phyloP scores from a whole-genome alignment of 2,113 vertebrate genomes.

The Tinamus guttatus region DNA sequence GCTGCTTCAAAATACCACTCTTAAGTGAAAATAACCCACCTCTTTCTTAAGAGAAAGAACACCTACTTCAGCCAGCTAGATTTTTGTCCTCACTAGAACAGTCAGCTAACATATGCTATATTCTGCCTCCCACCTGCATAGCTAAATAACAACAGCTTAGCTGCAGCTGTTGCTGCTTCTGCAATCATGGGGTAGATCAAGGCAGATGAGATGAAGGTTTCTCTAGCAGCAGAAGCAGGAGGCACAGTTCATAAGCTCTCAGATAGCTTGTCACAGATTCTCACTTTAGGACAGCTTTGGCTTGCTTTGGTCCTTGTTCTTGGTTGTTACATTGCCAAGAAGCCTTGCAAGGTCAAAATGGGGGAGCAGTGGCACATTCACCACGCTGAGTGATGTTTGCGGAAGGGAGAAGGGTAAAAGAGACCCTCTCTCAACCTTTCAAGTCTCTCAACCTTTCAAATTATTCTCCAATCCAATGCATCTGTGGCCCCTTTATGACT shows the following conservation, averaged over 20 bases:
- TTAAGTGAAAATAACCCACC: background rate
- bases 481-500: background rate
- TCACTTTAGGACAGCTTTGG: background rate
- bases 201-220: background rate
- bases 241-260: background rate
- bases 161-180: rapidly evolving
- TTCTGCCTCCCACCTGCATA: background rate
- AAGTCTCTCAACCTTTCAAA: background rate
- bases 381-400: background rate
- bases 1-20: background rate
- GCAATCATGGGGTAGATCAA: background rate
- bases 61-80: background rate
- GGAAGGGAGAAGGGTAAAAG: background rate
- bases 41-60: too few species aligned
- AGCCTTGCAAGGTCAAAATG: background rate
- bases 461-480: background rate
- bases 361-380: rapidly evolving
- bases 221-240: background rate
- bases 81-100: background rate
- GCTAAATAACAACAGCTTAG: background rate
- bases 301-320: background rate
- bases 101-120: background rate
- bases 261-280: background rate
- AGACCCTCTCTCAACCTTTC: too few species aligned
- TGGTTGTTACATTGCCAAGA: background rate